phyloP scores from a whole-genome alignment of 2,797 vertebrate species.

The Limnodromus scolopaceus region DNA sequence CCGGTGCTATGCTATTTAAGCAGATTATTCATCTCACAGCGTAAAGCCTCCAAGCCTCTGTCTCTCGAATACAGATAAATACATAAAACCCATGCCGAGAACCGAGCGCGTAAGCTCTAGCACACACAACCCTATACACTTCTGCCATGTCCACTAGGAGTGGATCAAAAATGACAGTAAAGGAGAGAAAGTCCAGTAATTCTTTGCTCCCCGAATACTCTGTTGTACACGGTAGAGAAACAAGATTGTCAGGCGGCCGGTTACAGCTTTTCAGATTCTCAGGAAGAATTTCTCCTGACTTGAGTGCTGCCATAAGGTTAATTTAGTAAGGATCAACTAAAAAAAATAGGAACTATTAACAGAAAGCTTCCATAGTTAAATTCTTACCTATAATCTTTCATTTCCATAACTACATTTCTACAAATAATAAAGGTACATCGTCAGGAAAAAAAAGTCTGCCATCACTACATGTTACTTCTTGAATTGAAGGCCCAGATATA shows the following conservation, averaged over 20 bases:
- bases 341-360: neutral
- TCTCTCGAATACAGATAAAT: constrained; percentile 43
- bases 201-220: neutral
- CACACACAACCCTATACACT: neutral
- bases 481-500: neutral
- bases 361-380: neutral
- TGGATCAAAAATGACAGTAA: constrained; percentile 6
- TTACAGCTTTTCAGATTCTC: neutral
- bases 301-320: neutral
- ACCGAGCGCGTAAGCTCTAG: neutral
- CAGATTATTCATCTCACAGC: constrained; percentile 43
- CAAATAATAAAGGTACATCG: neutral
- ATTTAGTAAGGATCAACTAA: neutral
- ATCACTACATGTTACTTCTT: neutral
- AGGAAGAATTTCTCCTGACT: neutral
- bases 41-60: constrained; percentile 17
- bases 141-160: neutral
- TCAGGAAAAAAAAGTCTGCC: neutral
- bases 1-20: constrained; percentile 31
- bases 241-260: neutral
- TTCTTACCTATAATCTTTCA: neutral
- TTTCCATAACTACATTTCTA: neutral
- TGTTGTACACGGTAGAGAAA: neutral
- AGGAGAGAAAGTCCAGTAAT: neutral
- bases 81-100: constrained; percentile 23